Evolutionary conservation across 2,113 vertebrate genomes (phyloP).

Genomic region (Mesembrinibis cayennensis): DNA sequence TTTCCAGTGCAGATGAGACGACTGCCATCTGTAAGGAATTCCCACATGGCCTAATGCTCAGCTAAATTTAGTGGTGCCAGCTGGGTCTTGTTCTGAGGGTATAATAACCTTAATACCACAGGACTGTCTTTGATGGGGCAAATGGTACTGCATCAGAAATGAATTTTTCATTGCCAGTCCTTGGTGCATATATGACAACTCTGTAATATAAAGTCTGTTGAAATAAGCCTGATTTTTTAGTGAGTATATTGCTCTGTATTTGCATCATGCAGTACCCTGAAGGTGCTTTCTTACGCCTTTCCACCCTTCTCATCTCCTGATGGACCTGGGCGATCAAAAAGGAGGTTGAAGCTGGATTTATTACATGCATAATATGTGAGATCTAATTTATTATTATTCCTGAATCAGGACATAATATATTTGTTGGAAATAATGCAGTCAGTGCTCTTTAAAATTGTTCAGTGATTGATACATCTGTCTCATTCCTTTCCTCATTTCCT

Average conservation of each 20-base stretch:
- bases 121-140: neutral
- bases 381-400: neutral
- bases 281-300: neutral
- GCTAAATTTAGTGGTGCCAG: constrained; percentile 34
- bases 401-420: neutral
- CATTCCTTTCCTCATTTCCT: neutral
- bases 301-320: neutral
- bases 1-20: neutral
- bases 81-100: constrained; percentile 14
- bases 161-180: neutral
- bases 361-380: neutral
- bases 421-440: neutral
- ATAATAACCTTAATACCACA: constrained; percentile 19
- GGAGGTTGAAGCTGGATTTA: neutral
- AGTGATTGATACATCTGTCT: neutral
- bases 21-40: constrained; percentile 40
- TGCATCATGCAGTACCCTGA: neutral
- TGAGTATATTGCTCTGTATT: neutral
- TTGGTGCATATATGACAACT: neutral
- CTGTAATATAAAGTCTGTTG: neutral
- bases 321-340: neutral
- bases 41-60: neutral
- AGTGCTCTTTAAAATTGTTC: neutral
- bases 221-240: neutral
- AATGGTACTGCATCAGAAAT: neutral